phyloP scores from a whole-genome alignment of 2,888 invertebrate genomes.

The Volucella bombylans region DNA sequence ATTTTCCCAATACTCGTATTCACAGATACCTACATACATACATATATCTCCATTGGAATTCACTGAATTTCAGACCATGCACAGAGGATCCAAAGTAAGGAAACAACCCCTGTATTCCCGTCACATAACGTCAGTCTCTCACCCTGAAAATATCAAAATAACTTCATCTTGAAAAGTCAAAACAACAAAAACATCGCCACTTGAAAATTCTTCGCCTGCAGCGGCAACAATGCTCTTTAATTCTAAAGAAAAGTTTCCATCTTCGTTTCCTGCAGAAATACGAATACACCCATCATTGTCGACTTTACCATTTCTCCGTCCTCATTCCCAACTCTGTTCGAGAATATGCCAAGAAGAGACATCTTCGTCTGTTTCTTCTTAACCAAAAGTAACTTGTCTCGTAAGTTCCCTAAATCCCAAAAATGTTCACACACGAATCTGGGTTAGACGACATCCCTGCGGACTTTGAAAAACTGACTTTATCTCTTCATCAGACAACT shows the following conservation, averaged over 20 bases:
- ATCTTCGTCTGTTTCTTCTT: slow-evolving; percentile 26
- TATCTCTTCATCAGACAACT: slow-evolving; percentile 49
- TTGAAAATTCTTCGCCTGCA: slow-evolving; percentile 49
- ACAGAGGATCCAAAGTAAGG: no score
- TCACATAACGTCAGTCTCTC: no score
- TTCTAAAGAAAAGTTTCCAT: slow-evolving; percentile 47
- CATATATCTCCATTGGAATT: no score
- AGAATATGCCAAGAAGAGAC: slow-evolving; percentile 31
- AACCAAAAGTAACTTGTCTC: slow-evolving; percentile 64
- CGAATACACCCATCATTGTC: slow-evolving; percentile 1
- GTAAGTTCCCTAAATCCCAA: slow-evolving; percentile 62
- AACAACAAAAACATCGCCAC: slow-evolving; percentile 23
- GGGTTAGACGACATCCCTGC: slow-evolving; percentile 64
- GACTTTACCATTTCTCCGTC: neutral
- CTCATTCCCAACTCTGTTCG: slow-evolving; percentile 3
- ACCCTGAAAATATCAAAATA: neutral
- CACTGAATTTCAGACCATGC: no score
- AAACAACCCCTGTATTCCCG: no score
- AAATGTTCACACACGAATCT: slow-evolving; percentile 67
- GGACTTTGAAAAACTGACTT: slow-evolving; percentile 43
- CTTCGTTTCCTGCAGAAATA: slow-evolving; percentile 25
- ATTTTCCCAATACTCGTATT: no score
- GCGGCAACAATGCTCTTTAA: slow-evolving; percentile 65
- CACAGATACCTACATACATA: no score
- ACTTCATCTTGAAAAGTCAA: slow-evolving; percentile 43